Evolutionary conservation across 2,888 invertebrate genomes (phyloP).

Genomic region (Sminthurinus aureus): DNA sequence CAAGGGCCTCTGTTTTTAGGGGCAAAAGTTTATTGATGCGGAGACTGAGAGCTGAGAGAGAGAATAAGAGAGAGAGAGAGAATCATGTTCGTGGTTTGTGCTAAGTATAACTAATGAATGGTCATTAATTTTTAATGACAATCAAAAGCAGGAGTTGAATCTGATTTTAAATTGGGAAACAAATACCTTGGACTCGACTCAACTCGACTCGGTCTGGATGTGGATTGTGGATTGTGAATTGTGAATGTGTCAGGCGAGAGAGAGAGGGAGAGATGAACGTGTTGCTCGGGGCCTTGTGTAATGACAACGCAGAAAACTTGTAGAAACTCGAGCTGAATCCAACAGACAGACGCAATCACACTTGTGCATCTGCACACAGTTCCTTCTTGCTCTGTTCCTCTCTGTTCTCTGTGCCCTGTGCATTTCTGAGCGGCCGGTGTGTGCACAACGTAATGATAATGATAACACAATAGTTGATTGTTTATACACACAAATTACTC

Average conservation of each 20-base stretch:
- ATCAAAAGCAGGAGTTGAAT: constrained; percentile 24
- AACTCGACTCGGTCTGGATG: not conserved
- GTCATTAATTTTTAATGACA: constrained; percentile 34
- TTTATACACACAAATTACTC: too few species aligned
- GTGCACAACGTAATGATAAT: too few species aligned
- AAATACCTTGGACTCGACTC: constrained; percentile 20
- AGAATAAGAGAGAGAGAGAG: not conserved
- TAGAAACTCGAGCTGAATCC: not conserved
- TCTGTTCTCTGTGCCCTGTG: too few species aligned
- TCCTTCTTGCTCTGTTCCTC: too few species aligned
- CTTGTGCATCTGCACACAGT: not conserved
- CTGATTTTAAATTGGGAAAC: constrained; percentile 37
- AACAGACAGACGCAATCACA: not conserved
- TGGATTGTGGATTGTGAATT: not conserved
- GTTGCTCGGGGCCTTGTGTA: constrained; percentile 7
- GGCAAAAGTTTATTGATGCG: too few species aligned
- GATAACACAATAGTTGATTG: too few species aligned
- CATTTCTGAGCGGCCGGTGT: too few species aligned
- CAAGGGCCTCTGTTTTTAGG: too few species aligned
- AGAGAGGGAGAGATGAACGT: constrained; percentile 9
- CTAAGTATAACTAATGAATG: constrained; percentile 28
- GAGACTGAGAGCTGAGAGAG: not conserved
- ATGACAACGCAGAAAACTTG: constrained; percentile 21
- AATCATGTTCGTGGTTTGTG: too few species aligned
- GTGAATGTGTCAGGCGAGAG: not conserved